Percentiles rank a stretch among this genome's conserved stretches.
These are phyloP conservation scores for Camelus bactrianus DNA, from an alignment of 2,113 vertebrate genomes.

Conservation along the genomic window DNA sequence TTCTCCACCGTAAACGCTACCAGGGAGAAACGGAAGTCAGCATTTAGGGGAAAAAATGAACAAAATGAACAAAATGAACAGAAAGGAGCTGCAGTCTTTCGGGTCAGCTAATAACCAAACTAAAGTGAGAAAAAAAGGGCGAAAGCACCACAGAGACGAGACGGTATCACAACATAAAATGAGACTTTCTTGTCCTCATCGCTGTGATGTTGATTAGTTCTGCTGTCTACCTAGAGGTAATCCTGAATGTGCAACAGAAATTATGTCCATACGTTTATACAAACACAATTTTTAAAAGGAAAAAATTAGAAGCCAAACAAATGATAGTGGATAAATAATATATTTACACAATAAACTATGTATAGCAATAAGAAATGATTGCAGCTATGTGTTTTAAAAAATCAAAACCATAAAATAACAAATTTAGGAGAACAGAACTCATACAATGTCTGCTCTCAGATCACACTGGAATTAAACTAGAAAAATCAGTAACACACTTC, in stretches of 20 bases:
- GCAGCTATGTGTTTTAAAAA: too few species aligned
- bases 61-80: neutral
- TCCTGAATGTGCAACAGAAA: neutral
- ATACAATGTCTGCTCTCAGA: too few species aligned
- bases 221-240: neutral
- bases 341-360: too few species aligned
- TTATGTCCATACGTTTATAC: neutral
- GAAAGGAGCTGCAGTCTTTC: neutral
- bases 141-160: neutral
- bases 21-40: neutral
- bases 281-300: neutral
- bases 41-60: neutral
- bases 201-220: neutral
- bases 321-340: neutral
- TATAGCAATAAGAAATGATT: too few species aligned
- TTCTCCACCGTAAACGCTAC: neutral
- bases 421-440: too few species aligned
- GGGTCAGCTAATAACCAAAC: neutral
- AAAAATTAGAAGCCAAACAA: neutral
- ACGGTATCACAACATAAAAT: neutral
- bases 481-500: too few species aligned
- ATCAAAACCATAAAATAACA: too few species aligned
- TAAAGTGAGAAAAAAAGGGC: neutral
- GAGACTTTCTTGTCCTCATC: neutral
- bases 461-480: too few species aligned